Base-by-base conservation (phyloP, 2,797 vertebrate genomes). In the Hozukius guyotensis region DNA sequence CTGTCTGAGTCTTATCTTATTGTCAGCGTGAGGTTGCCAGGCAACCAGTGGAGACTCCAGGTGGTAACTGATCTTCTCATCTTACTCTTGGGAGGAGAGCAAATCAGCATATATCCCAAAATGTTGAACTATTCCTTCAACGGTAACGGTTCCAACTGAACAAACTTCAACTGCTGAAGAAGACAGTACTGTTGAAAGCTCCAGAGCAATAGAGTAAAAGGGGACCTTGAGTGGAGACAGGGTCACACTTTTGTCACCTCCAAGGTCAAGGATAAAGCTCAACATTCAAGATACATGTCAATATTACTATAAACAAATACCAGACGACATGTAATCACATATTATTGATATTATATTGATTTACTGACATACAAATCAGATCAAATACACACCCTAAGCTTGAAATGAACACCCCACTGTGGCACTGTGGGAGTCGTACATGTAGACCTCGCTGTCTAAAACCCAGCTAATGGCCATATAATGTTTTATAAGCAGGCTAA, bases 401-500 rank as follows among this genome's bases (percentile, higher is more conserved):
- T 57, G 8, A 75, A 49, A 24, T 18, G n/a, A 62, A 8, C 20
- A 14, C 2, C 61, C 60, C 3, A 18, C 5, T 2, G 24, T 25
- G 25, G n/a, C 27, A 46, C 55, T 36, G n/a, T 46, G 20, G 10
- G 12, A 76, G 42, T 49, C 4, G 4, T 31, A 11, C 4, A 66
- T 59, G 34, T 4, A 55, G 29, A 11, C 63, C 3, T n/a, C 0
- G 12, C 70, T 69, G 67, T 63, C 49, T 72, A 18, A 73, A 75
- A 31, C 59, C 29, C 36, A 52, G 32, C 78, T 78, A 71, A 72
- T 70, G 69, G 92, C 82, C 75, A 46, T 64, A 83, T 87, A 84
- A 80, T 88, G 81, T 86, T 88, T 75, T 73, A 64, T 84, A 77
- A 91, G 78, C 53, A 77, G 67, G 57, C 75, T 87, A 59, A 90